These are phyloP conservation scores for Cranoglanis bouderius DNA, from an alignment of 2,113 vertebrate species.

Conservation along the genomic window DNA sequence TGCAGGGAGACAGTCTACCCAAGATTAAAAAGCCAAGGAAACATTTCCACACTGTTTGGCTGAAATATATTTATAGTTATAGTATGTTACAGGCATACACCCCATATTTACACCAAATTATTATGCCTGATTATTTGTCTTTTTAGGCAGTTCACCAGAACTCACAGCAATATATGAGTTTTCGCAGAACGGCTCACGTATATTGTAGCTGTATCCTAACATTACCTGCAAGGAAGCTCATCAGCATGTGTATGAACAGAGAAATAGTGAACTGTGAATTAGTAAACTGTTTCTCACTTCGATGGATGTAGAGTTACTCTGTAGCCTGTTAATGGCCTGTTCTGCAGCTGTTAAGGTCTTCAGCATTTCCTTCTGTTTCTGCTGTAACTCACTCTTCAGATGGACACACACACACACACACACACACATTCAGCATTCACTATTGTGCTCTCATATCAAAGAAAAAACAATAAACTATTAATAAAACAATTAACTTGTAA, in stretches of 20 bases:
- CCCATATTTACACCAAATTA: background rate
- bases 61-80: background rate
- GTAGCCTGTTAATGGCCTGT: constrained; percentile 72
- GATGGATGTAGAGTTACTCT: constrained; percentile 71
- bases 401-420: constrained; percentile 28
- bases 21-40: background rate
- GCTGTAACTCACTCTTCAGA: constrained; percentile 69
- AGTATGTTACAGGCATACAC: background rate
- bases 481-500: background rate
- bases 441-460: background rate
- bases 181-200: background rate
- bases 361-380: constrained; percentile 62
- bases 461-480: background rate
- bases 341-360: constrained; percentile 68
- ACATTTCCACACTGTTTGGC: background rate
- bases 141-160: background rate
- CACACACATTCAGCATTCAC: constrained; percentile 29
- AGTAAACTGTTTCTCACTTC: constrained; percentile 61
- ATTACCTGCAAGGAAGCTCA: background rate
- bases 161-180: background rate
- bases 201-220: background rate
- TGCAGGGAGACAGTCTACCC: background rate
- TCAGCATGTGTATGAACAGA: background rate
- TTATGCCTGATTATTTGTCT: background rate
- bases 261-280: background rate